Evolutionary conservation across 2,888 invertebrate genomes (phyloP), one percentile per base, ranked within the genome.

Genomic region (Thecophora atra): DNA sequence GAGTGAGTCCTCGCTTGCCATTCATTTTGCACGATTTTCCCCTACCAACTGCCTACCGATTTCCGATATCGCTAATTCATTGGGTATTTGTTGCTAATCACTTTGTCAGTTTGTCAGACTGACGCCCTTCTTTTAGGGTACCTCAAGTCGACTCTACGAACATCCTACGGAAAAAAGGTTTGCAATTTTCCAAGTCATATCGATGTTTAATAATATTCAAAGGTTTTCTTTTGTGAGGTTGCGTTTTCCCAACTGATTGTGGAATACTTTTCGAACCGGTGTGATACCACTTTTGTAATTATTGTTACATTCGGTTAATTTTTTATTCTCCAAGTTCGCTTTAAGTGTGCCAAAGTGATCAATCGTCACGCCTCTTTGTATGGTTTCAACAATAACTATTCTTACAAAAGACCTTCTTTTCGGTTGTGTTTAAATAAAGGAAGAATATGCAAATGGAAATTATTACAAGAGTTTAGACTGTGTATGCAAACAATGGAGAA

Each of bases 21-120:
- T 24, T 44, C 60, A 30, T 60, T 60, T 60, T 30, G 60, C 60
- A 60, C 60, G 26, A 60, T 4, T 28, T 11, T 28, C 44, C 63
- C 24, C 64, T 21, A 15, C 17, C 64, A 19, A 11, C 8, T 8
- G 42, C 42, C 28, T n/a, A n/a, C 42, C 52, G 54, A 19, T 54
- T 66, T 26, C 30, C 66, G 54, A 30, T 62, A 63, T 52, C 63
- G 70, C 37, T 28, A 63, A 70, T 51, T 70, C 70, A 62, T 51
- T 70, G 51, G 21, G 62, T 63, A 69, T 60, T 60, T 58, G 26
- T 42, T 69, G 70, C 70, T 37, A 63, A 63, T 63, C 70, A 63
- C 30, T 70, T 63, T 63, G 63, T 62, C 68, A 68, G 4, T 24
- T 58, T 44, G 44, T 13, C 67, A 67, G 24, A 26, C 28, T 58